These are phyloP conservation scores for Isotomurus palustris DNA, from an alignment of 2,888 invertebrate genomes.

Conservation along the genomic window DNA sequence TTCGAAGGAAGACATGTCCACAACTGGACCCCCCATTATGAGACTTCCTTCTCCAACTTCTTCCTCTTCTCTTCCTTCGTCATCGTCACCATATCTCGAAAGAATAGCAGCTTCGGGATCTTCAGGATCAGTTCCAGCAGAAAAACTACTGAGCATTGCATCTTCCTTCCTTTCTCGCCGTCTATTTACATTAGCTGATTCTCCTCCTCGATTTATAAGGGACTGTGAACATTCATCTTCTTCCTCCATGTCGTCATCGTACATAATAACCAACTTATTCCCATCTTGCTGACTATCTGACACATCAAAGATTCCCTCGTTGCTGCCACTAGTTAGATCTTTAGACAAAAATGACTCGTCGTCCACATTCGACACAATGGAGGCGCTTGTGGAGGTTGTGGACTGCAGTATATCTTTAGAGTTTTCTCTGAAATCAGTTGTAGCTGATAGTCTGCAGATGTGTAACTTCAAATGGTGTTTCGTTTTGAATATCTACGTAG, in stretches of 20 bases:
- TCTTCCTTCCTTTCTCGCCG: background rate
- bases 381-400: background rate
- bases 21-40: no score
- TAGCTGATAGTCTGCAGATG: constrained; percentile 17
- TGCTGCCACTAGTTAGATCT: background rate
- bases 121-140: constrained; percentile 7
- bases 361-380: background rate
- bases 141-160: constrained; percentile 15
- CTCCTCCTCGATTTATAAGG: constrained; percentile 6
- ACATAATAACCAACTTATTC: constrained; percentile 7
- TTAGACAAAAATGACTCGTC: background rate
- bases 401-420: background rate
- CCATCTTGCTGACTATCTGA: no score
- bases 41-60: no score
- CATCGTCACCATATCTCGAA: constrained; percentile 11
- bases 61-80: constrained; percentile 1
- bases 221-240: constrained; percentile 2
- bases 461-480: constrained; percentile 35
- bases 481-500: constrained; percentile 27
- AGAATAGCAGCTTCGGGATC: constrained; percentile 16
- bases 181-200: no score
- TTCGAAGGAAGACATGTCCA: no score
- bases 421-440: background rate
- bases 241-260: constrained; percentile 12
- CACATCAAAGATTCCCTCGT: no score